Percentiles rank a stretch among this genome's conserved stretches.
These are phyloP conservation scores for Rhinogobius similis DNA, from an alignment of 2,113 vertebrate genomes.

Conservation along the genomic window DNA sequence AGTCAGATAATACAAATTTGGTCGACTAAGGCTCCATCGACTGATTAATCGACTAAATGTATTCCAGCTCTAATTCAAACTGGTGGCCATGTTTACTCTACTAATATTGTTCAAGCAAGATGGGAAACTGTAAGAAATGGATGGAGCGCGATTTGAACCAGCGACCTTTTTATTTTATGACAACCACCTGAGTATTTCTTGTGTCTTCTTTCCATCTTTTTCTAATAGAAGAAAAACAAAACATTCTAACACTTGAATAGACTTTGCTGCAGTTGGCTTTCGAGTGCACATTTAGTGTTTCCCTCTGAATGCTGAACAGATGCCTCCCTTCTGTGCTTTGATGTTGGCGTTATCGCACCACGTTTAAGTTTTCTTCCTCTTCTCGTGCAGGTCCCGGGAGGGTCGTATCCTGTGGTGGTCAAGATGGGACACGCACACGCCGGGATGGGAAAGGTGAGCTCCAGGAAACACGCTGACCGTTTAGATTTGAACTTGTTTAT, in stretches of 20 bases:
- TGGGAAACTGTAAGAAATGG: no score
- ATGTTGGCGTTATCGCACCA: neutral
- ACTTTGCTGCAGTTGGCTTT: neutral
- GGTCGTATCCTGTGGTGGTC: constrained; percentile 88
- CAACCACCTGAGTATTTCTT: no score
- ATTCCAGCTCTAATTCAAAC: no score
- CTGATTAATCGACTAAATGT: no score
- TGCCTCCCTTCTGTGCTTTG: neutral
- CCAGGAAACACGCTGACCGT: neutral
- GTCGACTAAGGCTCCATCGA: no score
- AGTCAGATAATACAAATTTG: no score
- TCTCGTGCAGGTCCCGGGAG: constrained; percentile 80
- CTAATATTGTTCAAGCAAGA: no score
- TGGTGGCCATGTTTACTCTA: no score
- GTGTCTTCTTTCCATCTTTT: no score
- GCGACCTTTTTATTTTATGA: no score
- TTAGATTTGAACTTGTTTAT: no score
- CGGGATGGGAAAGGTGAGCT: constrained; percentile 93
- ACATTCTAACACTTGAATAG: neutral
- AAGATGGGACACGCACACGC: constrained; percentile 93
- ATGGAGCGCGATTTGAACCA: no score
- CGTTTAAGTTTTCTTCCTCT: constrained; percentile 19
- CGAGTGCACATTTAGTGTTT: neutral
- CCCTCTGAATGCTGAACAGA: neutral
- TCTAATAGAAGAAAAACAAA: neutral